Evolutionary conservation across 1,140 invertebrate genomes (phyloP).

Genomic region (Drosophila ohnishii): DNA sequence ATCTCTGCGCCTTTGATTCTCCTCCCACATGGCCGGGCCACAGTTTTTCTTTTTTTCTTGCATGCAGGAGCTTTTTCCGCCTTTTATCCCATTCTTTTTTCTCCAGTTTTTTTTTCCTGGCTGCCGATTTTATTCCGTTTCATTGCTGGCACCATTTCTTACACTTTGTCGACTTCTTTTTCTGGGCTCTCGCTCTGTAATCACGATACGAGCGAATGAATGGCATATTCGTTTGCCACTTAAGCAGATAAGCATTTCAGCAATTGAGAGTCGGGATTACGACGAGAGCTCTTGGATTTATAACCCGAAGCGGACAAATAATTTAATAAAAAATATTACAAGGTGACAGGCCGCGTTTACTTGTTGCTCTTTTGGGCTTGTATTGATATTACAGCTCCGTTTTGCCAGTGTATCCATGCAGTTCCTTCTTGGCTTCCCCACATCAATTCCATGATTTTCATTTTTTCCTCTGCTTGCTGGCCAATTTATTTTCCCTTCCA

Average conservation of each 20-base stretch:
- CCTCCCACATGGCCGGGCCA: slow-evolving; percentile 38
- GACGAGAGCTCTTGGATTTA: slow-evolving; percentile 26
- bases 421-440: slow-evolving; percentile 30
- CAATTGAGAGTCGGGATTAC: slow-evolving; percentile 37
- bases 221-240: slow-evolving; percentile 70
- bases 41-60: slow-evolving; percentile 16
- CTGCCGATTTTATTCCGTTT: slow-evolving; percentile 56
- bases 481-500: slow-evolving; percentile 40
- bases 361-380: slow-evolving; percentile 5
- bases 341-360: neutral
- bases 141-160: slow-evolving; percentile 63
- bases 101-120: slow-evolving; percentile 14
- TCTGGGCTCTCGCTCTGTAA: slow-evolving; percentile 37
- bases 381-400: neutral
- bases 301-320: slow-evolving; percentile 22
- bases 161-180: slow-evolving; percentile 67
- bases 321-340: slow-evolving; percentile 31
- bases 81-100: slow-evolving; percentile 28
- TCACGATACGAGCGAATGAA: slow-evolving; percentile 61
- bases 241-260: slow-evolving; percentile 46
- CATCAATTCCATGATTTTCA: slow-evolving; percentile 44
- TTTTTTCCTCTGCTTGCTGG: slow-evolving; percentile 25
- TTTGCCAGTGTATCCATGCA: slow-evolving; percentile 23
- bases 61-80: slow-evolving; percentile 40
- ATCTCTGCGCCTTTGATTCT: slow-evolving; percentile 53